Evolutionary conservation across 2,888 invertebrate species (phyloP), one percentile per base, ranked within the genome.

Genomic region (Flabesymbios commensalis): DNA sequence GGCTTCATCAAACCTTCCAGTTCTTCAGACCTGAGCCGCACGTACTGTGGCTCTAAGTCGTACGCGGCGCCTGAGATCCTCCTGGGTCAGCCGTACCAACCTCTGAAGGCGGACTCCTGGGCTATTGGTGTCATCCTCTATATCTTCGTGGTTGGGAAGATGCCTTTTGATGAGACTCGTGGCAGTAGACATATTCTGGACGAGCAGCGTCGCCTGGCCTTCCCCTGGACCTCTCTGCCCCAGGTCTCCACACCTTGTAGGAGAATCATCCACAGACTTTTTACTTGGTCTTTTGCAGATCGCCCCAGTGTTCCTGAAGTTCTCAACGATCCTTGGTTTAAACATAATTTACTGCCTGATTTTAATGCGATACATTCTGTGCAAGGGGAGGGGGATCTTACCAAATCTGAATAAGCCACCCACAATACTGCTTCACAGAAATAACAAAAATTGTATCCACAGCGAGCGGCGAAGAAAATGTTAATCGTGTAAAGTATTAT

Each of bases 41-140:
- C 85, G 1, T 85, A 83, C 69, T 85, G 85, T 71, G 85, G 85
- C 17, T 84, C 84, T 36, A 85, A 85, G 56, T 78, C 85, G 14
- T 85, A 86, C 72, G 81, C 81, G 1, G 78, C 81, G 10, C 81
- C 81, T 0, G 81, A 81, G 69, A 85, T 86, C 59, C 78, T 86
- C 59, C 78, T 79, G 62, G 85, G 85, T 24, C 79, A 82, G 36
- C 85, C 85, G 2, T 85, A 85, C 64, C 80, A 83, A 62, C 81
- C 84, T 0, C 79, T 79, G 68, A 82, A 83, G 64, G 79, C 83
- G 0, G 84, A 85, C 68, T 76, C 84, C 48, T 85, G 84, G 84
- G 83, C 85, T 1, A 71, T 84, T 22, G 84, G 84, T 1, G 84
- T 84, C n/a, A 80, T 85, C 57, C 70, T 80, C 28, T 85, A 81